Evolutionary conservation across 2,888 invertebrate genomes (phyloP).

Genomic region (Schizotus pectinicornis): DNA sequence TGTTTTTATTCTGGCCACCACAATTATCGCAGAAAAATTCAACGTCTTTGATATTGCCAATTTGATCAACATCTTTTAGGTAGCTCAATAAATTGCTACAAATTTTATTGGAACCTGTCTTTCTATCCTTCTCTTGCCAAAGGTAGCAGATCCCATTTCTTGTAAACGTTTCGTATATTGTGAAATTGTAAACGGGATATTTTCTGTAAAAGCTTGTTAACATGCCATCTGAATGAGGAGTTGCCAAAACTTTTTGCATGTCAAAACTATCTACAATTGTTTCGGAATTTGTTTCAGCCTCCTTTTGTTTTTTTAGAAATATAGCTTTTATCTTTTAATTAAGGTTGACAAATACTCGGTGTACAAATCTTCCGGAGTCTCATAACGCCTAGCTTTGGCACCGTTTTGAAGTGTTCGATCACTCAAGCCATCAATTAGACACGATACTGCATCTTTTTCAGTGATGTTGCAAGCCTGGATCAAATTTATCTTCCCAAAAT

Average conservation of each 20-base stretch:
- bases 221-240: slow-evolving; percentile 39
- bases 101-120: slow-evolving; percentile 35
- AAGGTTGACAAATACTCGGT: neutral
- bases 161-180: slow-evolving; percentile 40
- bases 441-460: slow-evolving; percentile 28
- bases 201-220: slow-evolving; percentile 40
- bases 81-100: slow-evolving; percentile 35
- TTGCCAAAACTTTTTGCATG: slow-evolving; percentile 38
- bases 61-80: slow-evolving; percentile 39
- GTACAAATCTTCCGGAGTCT: slow-evolving; percentile 1
- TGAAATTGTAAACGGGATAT: slow-evolving; percentile 44
- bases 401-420: slow-evolving; percentile 13
- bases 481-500: slow-evolving; percentile 25
- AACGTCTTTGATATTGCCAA: slow-evolving; percentile 1
- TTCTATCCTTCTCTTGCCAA: slow-evolving; percentile 39
- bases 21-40: slow-evolving; percentile 34
- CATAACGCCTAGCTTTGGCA: slow-evolving; percentile 17
- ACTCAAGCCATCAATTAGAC: slow-evolving; percentile 30
- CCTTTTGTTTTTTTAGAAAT: slow-evolving; percentile 11
- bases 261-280: slow-evolving; percentile 27
- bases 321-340: too few relatives aligned
- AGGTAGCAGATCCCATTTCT: slow-evolving; percentile 39
- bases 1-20: slow-evolving; percentile 35
- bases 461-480: slow-evolving; percentile 20
- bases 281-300: neutral